phyloP scores from a whole-genome alignment of 2,888 invertebrate genomes.

The Sesia apiformis region DNA sequence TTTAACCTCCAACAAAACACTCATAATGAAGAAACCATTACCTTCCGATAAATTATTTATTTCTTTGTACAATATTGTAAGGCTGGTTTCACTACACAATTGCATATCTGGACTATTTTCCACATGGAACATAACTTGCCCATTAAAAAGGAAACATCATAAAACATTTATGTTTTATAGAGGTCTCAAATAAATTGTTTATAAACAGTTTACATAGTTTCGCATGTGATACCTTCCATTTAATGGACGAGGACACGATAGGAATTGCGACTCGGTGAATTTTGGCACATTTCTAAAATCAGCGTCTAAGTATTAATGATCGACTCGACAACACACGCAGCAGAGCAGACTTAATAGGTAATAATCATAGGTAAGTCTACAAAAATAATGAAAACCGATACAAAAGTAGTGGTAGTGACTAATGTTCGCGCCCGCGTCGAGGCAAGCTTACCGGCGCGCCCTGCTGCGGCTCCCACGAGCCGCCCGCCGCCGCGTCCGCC shows the following conservation, averaged over 20 bases:
- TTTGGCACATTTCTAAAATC: slow-evolving; percentile 61
- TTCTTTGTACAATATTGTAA: no score
- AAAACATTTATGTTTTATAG: no score
- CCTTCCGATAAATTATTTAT: no score
- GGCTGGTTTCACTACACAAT: no score
- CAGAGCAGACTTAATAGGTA: slow-evolving; percentile 68
- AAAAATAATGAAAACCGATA: slow-evolving; percentile 65
- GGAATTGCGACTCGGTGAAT: slow-evolving; percentile 7
- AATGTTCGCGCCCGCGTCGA: slow-evolving; percentile 37
- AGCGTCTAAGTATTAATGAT: slow-evolving; percentile 62
- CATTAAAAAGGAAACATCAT: no score
- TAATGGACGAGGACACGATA: background rate
- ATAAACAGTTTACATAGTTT: background rate
- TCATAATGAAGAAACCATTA: no score
- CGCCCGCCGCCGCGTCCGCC: slow-evolving; percentile 49
- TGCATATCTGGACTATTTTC: no score
- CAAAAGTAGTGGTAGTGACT: slow-evolving; percentile 47
- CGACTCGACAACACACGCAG: slow-evolving; percentile 69
- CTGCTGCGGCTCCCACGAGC: slow-evolving; percentile 62
- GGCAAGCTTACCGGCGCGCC: slow-evolving; percentile 63
- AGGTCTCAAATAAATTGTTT: no score
- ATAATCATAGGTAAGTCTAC: slow-evolving; percentile 61
- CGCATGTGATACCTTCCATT: background rate
- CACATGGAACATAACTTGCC: no score
- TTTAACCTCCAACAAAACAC: background rate